Evolutionary conservation across 1,140 invertebrate genomes (phyloP), one percentile per base, ranked within the genome.

Genomic region (Druon quercuslanigerum): DNA sequence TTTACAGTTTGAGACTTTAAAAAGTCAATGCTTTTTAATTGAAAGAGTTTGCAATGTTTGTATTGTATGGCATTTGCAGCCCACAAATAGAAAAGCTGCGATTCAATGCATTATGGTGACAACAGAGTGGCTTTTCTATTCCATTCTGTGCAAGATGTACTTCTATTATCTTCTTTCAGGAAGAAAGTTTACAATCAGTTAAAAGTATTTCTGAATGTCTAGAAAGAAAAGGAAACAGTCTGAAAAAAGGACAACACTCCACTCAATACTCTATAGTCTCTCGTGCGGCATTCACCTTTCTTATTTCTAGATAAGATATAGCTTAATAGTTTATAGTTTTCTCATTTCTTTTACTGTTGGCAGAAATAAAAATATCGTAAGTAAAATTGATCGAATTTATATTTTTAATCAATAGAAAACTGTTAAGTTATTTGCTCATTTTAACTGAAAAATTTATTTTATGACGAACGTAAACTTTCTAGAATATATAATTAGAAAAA

Each of bases 131-230:
- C 40, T 46, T 46, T 9, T 46, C 40, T 46, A 9, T 46, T 46
- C 40, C 2, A 46, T 46, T 46, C 40, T 46, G 9, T 46, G 7
- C 7, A 46, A 46, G 40, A 46, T 46, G 40, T 46, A 46, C 40
- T 46, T 46, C 7, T 11, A 46, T 11, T 46, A 8, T 46, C 9
- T 11, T 46, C 14, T 46, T 40, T 1, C 25, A 66, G 16, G 20
- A 40, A 66, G 25, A 4, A 66, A 66, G 33, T 66, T 66, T 66
- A 40, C 60, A 40, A 33, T 33, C 25, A 66, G 25, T 66, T 66
- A 25, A 16, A 66, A 66, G 19, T 66, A 25, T 25, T 25, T 66
- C 9, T 66, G 13, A 16, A 40, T 16, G 60, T n/a, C 2, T 8
- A 40, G 20, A 33, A n/a, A 66, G 60, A 66, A 66, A 33, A 66